Percentiles rank a stretch among this genome's conserved stretches.
These are phyloP conservation scores for Phrynocephalus guinanensis DNA, from an alignment of 2,797 vertebrate species.

Conservation along the genomic window DNA sequence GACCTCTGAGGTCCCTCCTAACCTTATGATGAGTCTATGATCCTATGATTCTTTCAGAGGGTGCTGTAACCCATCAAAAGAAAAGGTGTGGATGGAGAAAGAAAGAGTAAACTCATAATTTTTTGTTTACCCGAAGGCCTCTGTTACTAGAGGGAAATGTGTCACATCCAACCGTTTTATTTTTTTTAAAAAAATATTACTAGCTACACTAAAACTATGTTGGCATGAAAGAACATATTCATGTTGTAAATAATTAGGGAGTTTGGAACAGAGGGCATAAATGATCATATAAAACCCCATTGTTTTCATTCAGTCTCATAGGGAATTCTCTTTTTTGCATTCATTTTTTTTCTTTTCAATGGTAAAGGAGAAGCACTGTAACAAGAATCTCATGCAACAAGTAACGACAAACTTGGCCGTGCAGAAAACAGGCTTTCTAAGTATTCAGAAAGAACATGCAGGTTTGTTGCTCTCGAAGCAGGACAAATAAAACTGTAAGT, in stretches of 20 bases:
- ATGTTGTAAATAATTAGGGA: background rate
- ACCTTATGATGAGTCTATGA: too few relatives aligned
- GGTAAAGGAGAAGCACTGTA: background rate
- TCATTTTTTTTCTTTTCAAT: slow-evolving; percentile 19
- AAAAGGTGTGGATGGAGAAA: background rate
- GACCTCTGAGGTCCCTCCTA: too few relatives aligned
- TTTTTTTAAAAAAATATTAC: background rate
- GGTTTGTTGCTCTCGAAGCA: slow-evolving; percentile 8
- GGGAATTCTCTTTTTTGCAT: slow-evolving; percentile 18
- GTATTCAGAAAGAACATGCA: background rate
- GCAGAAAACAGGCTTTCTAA: slow-evolving; percentile 26
- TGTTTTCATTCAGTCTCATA: background rate
- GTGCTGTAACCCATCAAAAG: background rate
- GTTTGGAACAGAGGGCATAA: background rate
- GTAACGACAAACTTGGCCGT: background rate
- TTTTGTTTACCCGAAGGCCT: background rate
- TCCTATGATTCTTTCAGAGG: background rate
- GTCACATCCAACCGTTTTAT: background rate
- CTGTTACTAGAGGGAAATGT: background rate
- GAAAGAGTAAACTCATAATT: background rate
- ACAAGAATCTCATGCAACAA: slow-evolving; percentile 11
- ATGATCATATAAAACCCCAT: rapidly evolving
- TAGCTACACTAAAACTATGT: background rate
- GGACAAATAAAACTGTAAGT: background rate
- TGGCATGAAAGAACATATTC: slow-evolving; percentile 13